Base-by-base conservation (phyloP, 2,888 invertebrate genomes). In the Halictus quadricinctus region DNA sequence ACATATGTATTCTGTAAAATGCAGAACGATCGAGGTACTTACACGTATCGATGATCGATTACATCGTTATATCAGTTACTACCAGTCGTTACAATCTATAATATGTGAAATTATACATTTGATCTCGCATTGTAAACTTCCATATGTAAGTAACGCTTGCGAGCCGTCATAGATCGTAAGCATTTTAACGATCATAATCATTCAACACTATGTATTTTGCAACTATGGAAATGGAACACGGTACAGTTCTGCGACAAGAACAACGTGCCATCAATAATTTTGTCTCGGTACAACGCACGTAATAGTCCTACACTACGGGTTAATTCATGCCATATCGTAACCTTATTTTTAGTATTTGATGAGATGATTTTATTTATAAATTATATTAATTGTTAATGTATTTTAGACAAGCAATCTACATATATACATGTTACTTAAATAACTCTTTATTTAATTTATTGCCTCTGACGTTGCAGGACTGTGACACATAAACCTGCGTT, bases 361-460 rank as follows among this genome's bases (percentile, higher is more conserved):
- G 15, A 69, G 77, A 73, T 73, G 41, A 60, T 69, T 79, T 81
- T 80, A 76, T 86, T 86, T 82, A 72, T 87, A 79, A 84, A 79
- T 36, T 79, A 76, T 13, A 15, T 77, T 73, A 78, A 80, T 81
- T 36, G 36, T 36, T 36, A 36, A 36, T 36, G 36, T 36, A 81
- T 81, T 5, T n/a, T 85, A 85, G 69, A 70, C 1, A 50, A 74
- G 70, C 69, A 74, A 72, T 66, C 74, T 87, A 75, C 54, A 74
- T 78, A 85, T 83, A 76, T 21, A 54, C n/a, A 74, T 36, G 64
- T 83, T 85, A 86, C 80, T 83, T 83, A 88, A 86, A 84, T 74
- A n/a, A 80, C 41, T 76, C 73, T 58, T 78, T 83, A 80, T 82
- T 82, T 89, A 85, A 89, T 89, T 87, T 87, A 85, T 87, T 85